Percentiles rank a stretch among this genome's conserved stretches.
Conservation (phyloP, 2,888 invertebrate genomes). For the Prostheceraeus crozeri region DNA sequence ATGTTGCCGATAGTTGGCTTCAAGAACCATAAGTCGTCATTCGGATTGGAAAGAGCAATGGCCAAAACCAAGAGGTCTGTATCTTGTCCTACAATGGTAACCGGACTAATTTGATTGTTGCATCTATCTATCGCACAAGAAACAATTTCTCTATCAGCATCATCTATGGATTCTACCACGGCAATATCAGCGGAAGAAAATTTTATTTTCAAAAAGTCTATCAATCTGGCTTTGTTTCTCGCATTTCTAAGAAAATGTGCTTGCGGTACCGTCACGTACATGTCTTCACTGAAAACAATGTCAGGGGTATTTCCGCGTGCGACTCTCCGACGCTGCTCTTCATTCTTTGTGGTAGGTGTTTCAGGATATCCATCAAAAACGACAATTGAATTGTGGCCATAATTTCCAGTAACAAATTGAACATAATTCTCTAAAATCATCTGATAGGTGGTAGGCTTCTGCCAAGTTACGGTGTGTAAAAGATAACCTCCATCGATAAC, state of each 20-base stretch:
- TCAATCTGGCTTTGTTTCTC: slow-evolving; percentile 26
- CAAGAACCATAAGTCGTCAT: too few relatives aligned
- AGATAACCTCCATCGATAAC: slow-evolving; percentile 42
- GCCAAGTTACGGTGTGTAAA: slow-evolving; percentile 45
- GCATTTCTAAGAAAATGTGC: too few relatives aligned
- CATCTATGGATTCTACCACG: slow-evolving; percentile 3
- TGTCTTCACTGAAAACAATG: slow-evolving; percentile 41
- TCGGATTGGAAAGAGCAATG: slow-evolving; percentile 6
- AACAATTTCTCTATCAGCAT: slow-evolving; percentile 27
- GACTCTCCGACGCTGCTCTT: slow-evolving; percentile 40
- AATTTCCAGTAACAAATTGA: slow-evolving; percentile 42
- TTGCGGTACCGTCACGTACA: slow-evolving; percentile 10
- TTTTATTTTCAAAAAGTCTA: neutral
- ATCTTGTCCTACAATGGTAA: neutral
- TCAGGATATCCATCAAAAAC: slow-evolving; percentile 42
- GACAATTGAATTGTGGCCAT: slow-evolving; percentile 41
- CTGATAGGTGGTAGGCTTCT: slow-evolving; percentile 42
- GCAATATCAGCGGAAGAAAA: neutral
- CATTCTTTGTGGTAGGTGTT: slow-evolving; percentile 40
- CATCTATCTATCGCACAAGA: too few relatives aligned
- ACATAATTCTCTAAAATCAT: slow-evolving; percentile 42
- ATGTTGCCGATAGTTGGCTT: too few relatives aligned
- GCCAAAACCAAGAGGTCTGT: slow-evolving; percentile 6
- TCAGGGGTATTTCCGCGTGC: slow-evolving; percentile 38
- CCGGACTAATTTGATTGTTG: too few relatives aligned